These are phyloP conservation scores for Schizothorax lantsangensis DNA, from an alignment of 2,797 vertebrate genomes.

Conservation along the genomic window DNA sequence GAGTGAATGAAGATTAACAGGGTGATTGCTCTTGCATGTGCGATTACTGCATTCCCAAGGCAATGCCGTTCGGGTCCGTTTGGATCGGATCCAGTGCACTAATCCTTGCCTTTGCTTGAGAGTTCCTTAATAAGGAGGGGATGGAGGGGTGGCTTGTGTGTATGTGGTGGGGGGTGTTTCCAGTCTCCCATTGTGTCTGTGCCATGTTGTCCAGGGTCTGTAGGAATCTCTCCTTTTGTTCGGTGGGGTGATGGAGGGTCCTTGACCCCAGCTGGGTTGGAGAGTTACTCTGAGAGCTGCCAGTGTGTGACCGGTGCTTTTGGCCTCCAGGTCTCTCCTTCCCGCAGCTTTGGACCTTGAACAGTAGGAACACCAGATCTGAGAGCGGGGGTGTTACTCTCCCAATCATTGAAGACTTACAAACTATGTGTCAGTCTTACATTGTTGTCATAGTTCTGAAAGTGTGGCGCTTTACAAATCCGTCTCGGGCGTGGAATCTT, in stretches of 20 bases:
- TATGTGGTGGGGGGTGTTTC: slow-evolving; percentile 34
- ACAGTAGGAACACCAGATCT: slow-evolving; percentile 33
- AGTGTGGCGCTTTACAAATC: slow-evolving; percentile 42
- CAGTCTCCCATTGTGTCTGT: slow-evolving; percentile 47
- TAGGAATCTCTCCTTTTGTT: slow-evolving; percentile 65
- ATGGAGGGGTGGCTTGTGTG: slow-evolving; percentile 27
- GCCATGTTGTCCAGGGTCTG: slow-evolving; percentile 57
- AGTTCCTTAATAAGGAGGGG: slow-evolving; percentile 37
- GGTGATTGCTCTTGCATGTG: slow-evolving; percentile 58
- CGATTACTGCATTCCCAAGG: slow-evolving; percentile 65
- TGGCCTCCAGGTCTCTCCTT: slow-evolving; percentile 30
- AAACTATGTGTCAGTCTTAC: slow-evolving; percentile 48
- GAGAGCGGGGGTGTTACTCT: slow-evolving; percentile 26
- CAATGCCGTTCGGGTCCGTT: slow-evolving; percentile 51
- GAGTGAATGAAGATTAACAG: slow-evolving; percentile 59
- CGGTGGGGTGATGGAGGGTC: slow-evolving; percentile 68
- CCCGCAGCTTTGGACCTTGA: slow-evolving; percentile 62
- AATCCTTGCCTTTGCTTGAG: slow-evolving; percentile 55
- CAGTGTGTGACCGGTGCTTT: slow-evolving; percentile 62
- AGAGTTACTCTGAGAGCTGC: slow-evolving; percentile 61
- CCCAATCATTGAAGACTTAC: slow-evolving; percentile 21
- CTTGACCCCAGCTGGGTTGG: slow-evolving; percentile 72
- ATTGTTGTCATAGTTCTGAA: slow-evolving; percentile 63
- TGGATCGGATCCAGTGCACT: slow-evolving; percentile 61
- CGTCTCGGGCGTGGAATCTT: slow-evolving; percentile 55